phyloP scores from a whole-genome alignment of 2,888 invertebrate species.

The Julus scandinavius region DNA sequence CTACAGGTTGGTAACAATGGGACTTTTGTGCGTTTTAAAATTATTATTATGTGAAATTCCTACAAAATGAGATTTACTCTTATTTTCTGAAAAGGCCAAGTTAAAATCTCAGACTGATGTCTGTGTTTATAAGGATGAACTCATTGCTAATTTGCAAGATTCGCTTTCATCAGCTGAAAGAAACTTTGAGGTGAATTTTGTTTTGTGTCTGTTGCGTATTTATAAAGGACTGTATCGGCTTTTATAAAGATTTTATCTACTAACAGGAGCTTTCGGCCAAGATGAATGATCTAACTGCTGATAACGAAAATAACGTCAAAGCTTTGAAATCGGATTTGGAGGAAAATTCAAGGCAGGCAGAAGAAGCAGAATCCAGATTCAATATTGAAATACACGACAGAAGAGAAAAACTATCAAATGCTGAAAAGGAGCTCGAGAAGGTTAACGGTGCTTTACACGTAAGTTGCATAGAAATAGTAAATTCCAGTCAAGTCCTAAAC shows the following conservation, averaged over 20 bases:
- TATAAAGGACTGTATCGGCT: neutral
- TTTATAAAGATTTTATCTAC: neutral
- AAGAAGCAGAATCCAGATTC: neutral
- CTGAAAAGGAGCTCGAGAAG: neutral
- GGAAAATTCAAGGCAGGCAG: neutral
- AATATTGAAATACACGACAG: neutral
- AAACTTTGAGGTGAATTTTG: neutral
- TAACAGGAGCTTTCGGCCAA: neutral
- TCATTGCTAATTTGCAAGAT: neutral
- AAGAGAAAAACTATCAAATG: neutral
- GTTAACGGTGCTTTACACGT: neutral
- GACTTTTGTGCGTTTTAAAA: neutral
- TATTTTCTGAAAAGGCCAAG: neutral
- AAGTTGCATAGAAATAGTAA: neutral
- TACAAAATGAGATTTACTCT: neutral
- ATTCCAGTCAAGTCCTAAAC: neutral
- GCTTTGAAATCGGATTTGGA: neutral
- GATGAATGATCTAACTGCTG: neutral
- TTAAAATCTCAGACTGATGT: neutral
- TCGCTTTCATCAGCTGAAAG: neutral
- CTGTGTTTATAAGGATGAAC: neutral
- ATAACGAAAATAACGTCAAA: neutral
- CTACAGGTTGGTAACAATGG: neutral
- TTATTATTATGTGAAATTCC: neutral
- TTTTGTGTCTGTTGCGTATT: neutral